Conservation (phyloP, 2,797 vertebrate species). For the Pangasius mekongensis region DNA sequence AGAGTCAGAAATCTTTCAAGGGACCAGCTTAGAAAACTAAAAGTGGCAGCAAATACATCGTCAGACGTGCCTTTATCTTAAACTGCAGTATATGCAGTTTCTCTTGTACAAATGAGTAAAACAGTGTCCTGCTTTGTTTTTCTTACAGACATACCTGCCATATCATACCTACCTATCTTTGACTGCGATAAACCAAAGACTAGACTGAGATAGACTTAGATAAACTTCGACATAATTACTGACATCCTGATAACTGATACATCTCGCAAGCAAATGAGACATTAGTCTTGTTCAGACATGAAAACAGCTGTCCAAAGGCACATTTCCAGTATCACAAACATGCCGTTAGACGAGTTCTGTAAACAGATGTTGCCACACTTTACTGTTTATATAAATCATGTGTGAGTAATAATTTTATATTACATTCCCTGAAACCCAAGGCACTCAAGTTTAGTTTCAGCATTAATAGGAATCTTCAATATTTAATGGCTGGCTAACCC, state of each 20-base stretch:
- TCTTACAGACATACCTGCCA: neutral
- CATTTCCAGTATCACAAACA: neutral
- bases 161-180: neutral
- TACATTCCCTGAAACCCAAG: neutral
- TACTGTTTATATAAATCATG: neutral
- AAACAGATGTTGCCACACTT: neutral
- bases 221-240: neutral
- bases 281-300: conserved; percentile 14
- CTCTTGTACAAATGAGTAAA: neutral
- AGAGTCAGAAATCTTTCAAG: neutral
- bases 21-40: neutral
- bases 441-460: neutral
- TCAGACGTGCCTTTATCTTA: neutral
- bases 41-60: too few species aligned
- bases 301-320: neutral
- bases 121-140: neutral
- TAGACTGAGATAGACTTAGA: neutral
- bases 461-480: neutral
- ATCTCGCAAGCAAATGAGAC: neutral
- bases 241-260: neutral
- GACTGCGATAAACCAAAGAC: neutral
- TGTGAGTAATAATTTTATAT: neutral
- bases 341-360: neutral
- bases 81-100: neutral
- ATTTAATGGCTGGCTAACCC: neutral